Evolutionary conservation across 2,888 invertebrate species (phyloP), one percentile per base, ranked within the genome.

Genomic region (Xylota sylvarum): DNA sequence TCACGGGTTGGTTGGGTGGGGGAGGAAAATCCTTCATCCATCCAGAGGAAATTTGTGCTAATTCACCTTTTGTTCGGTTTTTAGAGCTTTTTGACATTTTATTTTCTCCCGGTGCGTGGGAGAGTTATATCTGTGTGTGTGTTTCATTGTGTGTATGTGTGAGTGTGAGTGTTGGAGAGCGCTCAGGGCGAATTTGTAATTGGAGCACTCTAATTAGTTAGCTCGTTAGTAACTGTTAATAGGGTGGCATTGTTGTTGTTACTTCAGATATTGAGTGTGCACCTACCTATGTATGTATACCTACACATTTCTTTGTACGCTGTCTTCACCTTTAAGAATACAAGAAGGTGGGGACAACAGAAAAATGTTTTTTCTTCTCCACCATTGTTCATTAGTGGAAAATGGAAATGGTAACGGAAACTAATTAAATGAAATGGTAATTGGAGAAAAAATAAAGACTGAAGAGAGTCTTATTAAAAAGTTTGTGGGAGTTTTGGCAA

Each of bases 51-150:
- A 86, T 82, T 86, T 86, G 86, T 78, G 82, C 86, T 86, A 86
- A 86, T 78, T 86, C 86, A 86, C 86, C 86, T 86, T 82, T 86
- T 86, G 86, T 86, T 86, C 86, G 82, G 86, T 86, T 86, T 86
- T 86, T 86, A 86, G 86, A 86, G 81, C 86, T 78, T 86, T 86
- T 86, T 78, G 86, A 86, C 77, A 82, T 86, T 73, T 78, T 86
- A 64, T 78, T 77, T 86, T 55, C 32, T 37, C n/a, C 14, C 14
- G 19, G 46, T 73, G 83, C 83, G 83, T 83, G 83, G 83, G 83
- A 83, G 83, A 67, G 27, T 60, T 67, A 9, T 30, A 43, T 32
- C 12, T 48, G 62, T 46, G 35, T 27, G 40, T 48, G 43, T 55
- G 32, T 62, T 32, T 19, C 19, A 7, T 17, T 46, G 48, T 35